Percentiles rank a stretch among this genome's conserved stretches.
Evolutionary conservation across 2,113 vertebrate genomes (phyloP).

Genomic region (Apistogramma diplotaenia): DNA sequence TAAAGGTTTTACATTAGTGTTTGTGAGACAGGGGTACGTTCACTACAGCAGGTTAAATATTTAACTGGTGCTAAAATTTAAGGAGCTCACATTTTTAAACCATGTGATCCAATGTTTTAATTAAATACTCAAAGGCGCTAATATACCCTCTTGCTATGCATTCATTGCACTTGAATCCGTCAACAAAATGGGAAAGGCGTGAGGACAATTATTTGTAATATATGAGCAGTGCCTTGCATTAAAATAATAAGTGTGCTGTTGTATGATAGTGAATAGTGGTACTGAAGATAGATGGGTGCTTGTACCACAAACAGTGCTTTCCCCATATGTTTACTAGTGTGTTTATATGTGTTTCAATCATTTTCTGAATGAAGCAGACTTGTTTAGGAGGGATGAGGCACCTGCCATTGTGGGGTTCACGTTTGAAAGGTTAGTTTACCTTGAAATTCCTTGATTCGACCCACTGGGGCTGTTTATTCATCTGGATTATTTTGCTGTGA

Average conservation of each 20-base stretch:
- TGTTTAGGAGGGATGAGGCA: background rate
- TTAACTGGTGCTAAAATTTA: background rate
- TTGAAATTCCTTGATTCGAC: background rate
- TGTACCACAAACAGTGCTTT: background rate
- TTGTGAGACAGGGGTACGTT: background rate
- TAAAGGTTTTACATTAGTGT: background rate
- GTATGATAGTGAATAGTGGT: background rate
- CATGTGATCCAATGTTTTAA: background rate
- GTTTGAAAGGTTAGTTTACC: background rate
- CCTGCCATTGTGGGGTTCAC: background rate
- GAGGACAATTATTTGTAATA: background rate
- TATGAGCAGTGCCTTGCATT: background rate
- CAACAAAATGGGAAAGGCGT: background rate
- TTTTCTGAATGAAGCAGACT: background rate
- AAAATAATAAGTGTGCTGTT: background rate
- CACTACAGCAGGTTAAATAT: background rate
- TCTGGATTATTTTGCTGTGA: background rate
- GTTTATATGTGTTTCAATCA: background rate
- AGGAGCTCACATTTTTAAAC: background rate
- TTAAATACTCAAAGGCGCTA: background rate
- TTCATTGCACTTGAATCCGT: background rate
- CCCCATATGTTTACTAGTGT: background rate
- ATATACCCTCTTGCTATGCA: background rate
- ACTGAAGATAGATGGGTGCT: background rate
- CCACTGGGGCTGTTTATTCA: background rate